These are phyloP conservation scores for Choreutis nemorana DNA, from an alignment of 2,888 invertebrate genomes.

Conservation along the genomic window DNA sequence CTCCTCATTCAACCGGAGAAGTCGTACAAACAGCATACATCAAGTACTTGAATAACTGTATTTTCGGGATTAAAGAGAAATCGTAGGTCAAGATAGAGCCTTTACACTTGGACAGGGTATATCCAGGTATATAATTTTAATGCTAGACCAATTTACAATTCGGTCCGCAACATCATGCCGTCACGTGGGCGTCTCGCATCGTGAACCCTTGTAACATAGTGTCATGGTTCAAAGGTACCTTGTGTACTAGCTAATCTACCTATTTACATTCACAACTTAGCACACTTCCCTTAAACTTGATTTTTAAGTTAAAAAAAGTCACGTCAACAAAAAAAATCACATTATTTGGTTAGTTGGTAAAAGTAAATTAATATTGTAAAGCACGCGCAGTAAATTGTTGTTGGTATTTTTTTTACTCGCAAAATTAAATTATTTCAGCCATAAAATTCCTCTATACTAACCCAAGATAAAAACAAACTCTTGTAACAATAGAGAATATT, in stretches of 20 bases:
- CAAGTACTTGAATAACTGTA: no score
- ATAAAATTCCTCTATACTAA: no score
- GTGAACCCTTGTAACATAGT: background rate
- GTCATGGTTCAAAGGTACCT: constrained; percentile 1
- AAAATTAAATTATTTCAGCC: no score
- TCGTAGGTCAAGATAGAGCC: no score
- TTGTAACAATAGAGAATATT: no score
- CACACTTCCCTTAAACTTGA: background rate
- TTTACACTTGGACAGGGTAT: no score
- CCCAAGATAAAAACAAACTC: no score
- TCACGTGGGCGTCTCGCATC: constrained; percentile 25
- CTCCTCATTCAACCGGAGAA: no score
- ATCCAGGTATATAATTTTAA: constrained; percentile 1
- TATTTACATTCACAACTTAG: background rate
- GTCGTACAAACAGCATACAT: no score
- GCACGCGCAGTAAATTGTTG: no score
- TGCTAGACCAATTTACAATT: constrained; percentile 36
- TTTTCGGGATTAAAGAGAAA: no score
- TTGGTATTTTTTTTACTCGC: no score
- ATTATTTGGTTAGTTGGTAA: background rate
- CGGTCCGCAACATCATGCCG: constrained; percentile 19
- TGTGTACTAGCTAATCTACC: background rate
- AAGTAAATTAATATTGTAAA: background rate
- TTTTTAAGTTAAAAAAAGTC: background rate
- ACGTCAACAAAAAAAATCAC: background rate